A percentile compares a stretch with the other conserved stretches of the same genome.
phyloP scores from a whole-genome alignment of 2,888 invertebrate species.

The Blera fallax region DNA sequence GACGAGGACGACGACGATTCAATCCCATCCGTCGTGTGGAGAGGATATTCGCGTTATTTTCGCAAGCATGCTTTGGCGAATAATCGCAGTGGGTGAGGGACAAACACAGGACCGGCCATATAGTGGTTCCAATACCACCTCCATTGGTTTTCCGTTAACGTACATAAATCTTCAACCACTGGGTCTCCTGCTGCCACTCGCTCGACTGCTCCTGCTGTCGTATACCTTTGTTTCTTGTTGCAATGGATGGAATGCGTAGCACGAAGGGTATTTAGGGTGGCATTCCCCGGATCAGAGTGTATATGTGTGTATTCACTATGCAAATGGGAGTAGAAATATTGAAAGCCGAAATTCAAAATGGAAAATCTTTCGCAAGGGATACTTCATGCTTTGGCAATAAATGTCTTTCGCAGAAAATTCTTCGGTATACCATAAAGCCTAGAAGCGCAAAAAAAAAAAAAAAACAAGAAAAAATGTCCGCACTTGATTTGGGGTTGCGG shows the following conservation, averaged over 20 bases:
- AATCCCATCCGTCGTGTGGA: slow-evolving; percentile 64
- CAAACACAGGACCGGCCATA: slow-evolving; percentile 64
- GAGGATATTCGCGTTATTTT: slow-evolving; percentile 72
- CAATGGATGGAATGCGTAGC: slow-evolving; percentile 59
- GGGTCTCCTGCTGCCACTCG: slow-evolving; percentile 33
- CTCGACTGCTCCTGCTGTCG: slow-evolving; percentile 3
- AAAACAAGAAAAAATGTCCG: slow-evolving; percentile 22
- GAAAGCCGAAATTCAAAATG: slow-evolving; percentile 71
- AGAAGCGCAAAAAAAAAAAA: slow-evolving; percentile 21
- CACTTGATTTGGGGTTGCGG: slow-evolving; percentile 56
- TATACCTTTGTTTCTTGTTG: slow-evolving; percentile 67
- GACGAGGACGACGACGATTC: slow-evolving; percentile 52
- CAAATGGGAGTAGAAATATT: slow-evolving; percentile 71
- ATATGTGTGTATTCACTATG: slow-evolving; percentile 35
- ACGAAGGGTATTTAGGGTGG: slow-evolving; percentile 54
- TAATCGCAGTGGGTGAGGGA: slow-evolving; percentile 57
- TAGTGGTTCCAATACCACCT: slow-evolving; percentile 70
- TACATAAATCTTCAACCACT: slow-evolving; percentile 70
- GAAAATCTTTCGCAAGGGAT: slow-evolving; percentile 65
- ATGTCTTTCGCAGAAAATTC: slow-evolving; percentile 63
- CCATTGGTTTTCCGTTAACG: slow-evolving; percentile 71
- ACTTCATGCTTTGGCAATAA: slow-evolving; percentile 57
- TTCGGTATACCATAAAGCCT: slow-evolving; percentile 53
- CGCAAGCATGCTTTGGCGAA: slow-evolving; percentile 64
- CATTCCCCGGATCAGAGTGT: slow-evolving; percentile 54